Evolutionary conservation across 2,113 vertebrate genomes (phyloP), one percentile per base, ranked within the genome.

Genomic region (Mirounga angustirostris): DNA sequence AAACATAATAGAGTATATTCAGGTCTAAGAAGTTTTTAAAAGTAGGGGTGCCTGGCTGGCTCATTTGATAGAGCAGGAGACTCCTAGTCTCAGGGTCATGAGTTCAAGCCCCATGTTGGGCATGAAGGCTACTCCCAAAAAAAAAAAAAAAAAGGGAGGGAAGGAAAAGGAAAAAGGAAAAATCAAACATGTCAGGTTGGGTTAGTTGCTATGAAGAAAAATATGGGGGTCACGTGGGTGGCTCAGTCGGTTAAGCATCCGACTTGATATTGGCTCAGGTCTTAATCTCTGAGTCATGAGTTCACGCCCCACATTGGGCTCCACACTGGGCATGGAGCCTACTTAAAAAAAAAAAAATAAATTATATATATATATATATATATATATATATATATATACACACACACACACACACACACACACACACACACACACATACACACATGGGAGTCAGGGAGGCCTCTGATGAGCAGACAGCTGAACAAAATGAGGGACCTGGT

Each of bases 1-100:
- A 52, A 30, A 79, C 65, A 28, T 40, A 76, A 71, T 52, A 46
- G 30, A 59, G 73, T 59, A 30, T 80, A 52, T 71, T 80, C n/a
- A 80, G 58, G 81, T 92, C 22, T 86, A 22, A 91, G 26, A 96
- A n/a, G 13, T 58, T 80, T 84, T 71, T 82, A 28, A 82, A 84
- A 95, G 61, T 56, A 90, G 58, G 12, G 22, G 12, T 43, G 6
- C 22, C 11, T 74, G 71, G 40, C 71, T 43, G 71, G 71, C 71
- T 74, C 40, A 46, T 43, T 74, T 14, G 12, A 22, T 74, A 26
- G 40, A 74, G 24, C 71, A 46, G 43, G 71, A 43, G 13, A 74
- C 6, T 26, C 71, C 24, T 46, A 40, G 22, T 74, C 12, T 74
- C 22, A 74, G 40, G 71, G 71, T 74, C 22, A 46, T 74, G 12